A percentile compares a stretch with the other conserved stretches of the same genome.
phyloP scores from a whole-genome alignment of 2,113 vertebrate genomes.

The Lipophrys pholis region DNA sequence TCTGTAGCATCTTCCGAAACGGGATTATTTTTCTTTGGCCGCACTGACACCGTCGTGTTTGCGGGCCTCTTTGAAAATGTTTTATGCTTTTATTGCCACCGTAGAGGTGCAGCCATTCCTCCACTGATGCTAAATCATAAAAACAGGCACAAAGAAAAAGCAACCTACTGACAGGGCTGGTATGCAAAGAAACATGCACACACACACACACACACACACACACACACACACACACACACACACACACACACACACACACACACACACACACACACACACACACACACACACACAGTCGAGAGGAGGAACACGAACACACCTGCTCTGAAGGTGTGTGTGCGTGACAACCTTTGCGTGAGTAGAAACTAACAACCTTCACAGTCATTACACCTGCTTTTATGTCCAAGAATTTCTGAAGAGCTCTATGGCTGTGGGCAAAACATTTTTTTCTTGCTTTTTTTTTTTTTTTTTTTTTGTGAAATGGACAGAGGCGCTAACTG shows the following conservation, averaged over 20 bases:
- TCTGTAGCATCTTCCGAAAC: neutral
- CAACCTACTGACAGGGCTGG: constrained; percentile 29
- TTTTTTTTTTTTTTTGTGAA: constrained; percentile 12
- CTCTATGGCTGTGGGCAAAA: constrained; percentile 69
- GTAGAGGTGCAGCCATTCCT: constrained; percentile 5
- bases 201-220: constrained; percentile 21
- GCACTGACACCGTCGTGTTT: neutral
- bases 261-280: constrained; percentile 31
- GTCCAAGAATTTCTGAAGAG: constrained; percentile 65
- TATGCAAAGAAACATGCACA: constrained; percentile 49
- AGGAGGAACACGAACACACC: constrained; percentile 63
- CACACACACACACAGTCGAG: constrained; percentile 27
- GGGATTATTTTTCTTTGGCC: neutral
- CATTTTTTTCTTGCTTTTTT: constrained; percentile 14
- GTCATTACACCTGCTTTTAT: constrained; percentile 80
- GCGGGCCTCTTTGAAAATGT: neutral
- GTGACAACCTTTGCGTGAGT: constrained; percentile 75
- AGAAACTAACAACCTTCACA: constrained; percentile 70
- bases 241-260: constrained; percentile 29
- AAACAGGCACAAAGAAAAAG: constrained; percentile 42
- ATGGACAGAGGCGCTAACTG: constrained; percentile 36
- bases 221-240: constrained; percentile 26
- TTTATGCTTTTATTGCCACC: constrained; percentile 7
- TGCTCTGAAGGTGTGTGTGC: constrained; percentile 69
- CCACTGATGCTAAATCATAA: constrained; percentile 30